phyloP scores from a whole-genome alignment of 2,888 invertebrate species.

The Limnephilus marmoratus region DNA sequence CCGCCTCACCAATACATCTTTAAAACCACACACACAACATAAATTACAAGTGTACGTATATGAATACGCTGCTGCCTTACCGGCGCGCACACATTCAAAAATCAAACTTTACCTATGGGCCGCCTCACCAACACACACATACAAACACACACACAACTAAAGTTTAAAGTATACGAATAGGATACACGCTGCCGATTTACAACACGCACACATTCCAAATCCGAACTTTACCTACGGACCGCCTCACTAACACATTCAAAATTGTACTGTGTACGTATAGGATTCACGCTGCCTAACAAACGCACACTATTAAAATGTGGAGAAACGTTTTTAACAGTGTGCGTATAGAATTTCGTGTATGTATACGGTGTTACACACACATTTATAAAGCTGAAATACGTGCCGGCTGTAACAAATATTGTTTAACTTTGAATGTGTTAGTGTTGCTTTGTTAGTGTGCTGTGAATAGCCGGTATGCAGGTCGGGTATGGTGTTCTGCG shows the following conservation, averaged over 20 bases:
- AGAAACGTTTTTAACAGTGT: not conserved
- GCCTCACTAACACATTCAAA: not conserved
- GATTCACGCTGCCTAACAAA: not conserved
- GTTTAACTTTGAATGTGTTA: not conserved
- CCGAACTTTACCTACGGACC: not conserved
- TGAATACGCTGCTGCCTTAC: not conserved
- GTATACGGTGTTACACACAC: not conserved
- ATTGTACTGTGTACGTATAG: not conserved
- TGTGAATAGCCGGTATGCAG: not conserved
- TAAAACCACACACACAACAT: not conserved
- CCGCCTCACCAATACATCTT: not conserved
- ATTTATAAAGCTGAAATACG: not conserved
- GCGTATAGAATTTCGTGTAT: not conserved
- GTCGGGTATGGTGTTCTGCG: not conserved
- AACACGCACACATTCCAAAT: not conserved
- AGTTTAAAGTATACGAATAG: not conserved
- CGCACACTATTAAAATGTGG: not conserved
- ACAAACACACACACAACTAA: not conserved
- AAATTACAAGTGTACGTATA: not conserved
- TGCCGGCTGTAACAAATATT: not conserved
- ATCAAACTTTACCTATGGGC: not conserved
- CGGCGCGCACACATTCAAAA: not conserved
- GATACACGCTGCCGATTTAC: not conserved
- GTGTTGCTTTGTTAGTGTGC: not conserved
- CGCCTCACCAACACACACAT: not conserved